Evolutionary conservation across 2,888 invertebrate species (phyloP).

Genomic region (Oscheius myriophilus): DNA sequence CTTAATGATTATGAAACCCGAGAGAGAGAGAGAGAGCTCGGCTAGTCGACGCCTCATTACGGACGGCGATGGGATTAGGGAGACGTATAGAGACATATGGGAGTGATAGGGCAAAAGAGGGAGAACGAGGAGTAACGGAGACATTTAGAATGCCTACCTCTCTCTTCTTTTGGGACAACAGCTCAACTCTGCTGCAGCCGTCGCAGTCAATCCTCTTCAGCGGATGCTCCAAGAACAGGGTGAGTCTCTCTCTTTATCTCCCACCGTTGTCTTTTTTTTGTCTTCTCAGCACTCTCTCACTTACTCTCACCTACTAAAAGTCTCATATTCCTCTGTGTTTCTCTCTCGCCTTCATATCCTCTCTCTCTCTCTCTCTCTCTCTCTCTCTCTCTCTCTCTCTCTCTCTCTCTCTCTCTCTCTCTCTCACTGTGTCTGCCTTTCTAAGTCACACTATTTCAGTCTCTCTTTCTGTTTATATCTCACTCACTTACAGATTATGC

Average conservation of each 20-base stretch:
- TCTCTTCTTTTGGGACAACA: conserved; percentile 41
- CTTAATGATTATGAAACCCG: conserved; percentile 31
- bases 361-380: too few species aligned
- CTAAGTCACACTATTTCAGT: too few species aligned
- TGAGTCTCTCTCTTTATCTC: not conserved
- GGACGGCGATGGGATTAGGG: conserved; percentile 1
- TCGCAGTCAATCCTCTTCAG: conserved; percentile 23
- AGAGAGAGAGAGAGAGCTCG: conserved; percentile 13
- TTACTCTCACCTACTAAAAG: too few species aligned
- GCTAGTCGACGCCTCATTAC: conserved; percentile 20
- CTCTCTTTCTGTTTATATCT: too few species aligned
- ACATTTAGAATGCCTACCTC: conserved; percentile 43
- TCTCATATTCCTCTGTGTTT: too few species aligned
- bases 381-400: too few species aligned
- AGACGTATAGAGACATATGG: not conserved
- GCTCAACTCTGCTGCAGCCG: conserved; percentile 34
- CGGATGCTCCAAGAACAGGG: conserved; percentile 24
- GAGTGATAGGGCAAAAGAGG: not conserved
- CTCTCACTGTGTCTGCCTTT: too few species aligned
- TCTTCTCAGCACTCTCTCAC: too few species aligned
- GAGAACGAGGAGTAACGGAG: not conserved
- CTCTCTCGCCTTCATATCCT: too few species aligned
- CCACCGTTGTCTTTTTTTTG: too few species aligned
- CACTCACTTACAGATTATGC: too few species aligned
- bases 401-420: too few species aligned